A percentile compares a stretch with the other conserved stretches of the same genome.
Conservation (phyloP, 2,113 vertebrate species). For the Seriola aureovittata region DNA sequence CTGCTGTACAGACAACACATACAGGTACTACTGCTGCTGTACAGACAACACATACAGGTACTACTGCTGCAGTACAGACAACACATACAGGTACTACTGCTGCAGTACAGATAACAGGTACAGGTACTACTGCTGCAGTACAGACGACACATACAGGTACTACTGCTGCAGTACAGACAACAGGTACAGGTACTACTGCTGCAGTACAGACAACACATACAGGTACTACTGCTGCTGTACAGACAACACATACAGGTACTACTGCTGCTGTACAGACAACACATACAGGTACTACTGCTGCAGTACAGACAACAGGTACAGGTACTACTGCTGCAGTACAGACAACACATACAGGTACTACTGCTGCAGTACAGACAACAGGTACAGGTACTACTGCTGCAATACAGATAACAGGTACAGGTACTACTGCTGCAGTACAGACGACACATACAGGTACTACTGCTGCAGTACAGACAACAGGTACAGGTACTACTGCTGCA, state of each 20-base stretch:
- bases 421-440: no score
- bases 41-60: no score
- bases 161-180: no score
- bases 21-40: no score
- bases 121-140: no score
- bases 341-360: conserved; percentile 90
- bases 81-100: no score
- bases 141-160: conserved; percentile 61
- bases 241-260: conserved; percentile 64
- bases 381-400: conserved; percentile 66
- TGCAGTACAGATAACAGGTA: no score
- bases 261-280: no score
- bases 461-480: no score
- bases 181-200: conserved; percentile 63
- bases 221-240: conserved; percentile 42
- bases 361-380: neutral
- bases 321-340: conserved; percentile 84
- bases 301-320: conserved; percentile 63
- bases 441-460: conserved; percentile 63
- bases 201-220: conserved; percentile 37
- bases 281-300: conserved; percentile 63
- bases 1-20: no score
- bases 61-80: no score
- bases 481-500: no score
- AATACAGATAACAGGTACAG: conserved; percentile 58